Percentiles rank a stretch among this genome's conserved stretches.
Conservation (phyloP, 2,113 vertebrate genomes). For the Tretioscincus oriximinensis region DNA sequence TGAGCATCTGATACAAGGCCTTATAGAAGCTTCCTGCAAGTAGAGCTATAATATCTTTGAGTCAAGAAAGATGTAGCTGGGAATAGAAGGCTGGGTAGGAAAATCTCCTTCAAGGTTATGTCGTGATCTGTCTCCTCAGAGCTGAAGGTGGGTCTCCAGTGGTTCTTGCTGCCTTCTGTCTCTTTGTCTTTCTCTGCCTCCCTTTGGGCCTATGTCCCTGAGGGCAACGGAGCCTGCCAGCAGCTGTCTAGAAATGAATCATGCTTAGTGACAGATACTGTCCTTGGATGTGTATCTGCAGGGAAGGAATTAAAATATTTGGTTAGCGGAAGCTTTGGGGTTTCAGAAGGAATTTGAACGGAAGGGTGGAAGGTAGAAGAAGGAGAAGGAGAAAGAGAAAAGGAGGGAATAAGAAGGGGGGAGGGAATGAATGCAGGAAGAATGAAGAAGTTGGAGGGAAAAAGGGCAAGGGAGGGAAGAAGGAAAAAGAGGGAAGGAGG, state of each 20-base stretch:
- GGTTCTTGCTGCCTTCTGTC: too few relatives aligned
- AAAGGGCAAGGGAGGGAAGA: neutral
- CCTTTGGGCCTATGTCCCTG: neutral
- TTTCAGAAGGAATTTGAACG: neutral
- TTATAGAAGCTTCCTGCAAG: neutral
- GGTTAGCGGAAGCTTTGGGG: neutral
- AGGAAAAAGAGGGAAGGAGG: neutral
- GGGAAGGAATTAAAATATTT: conserved; percentile 10
- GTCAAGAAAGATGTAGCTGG: neutral
- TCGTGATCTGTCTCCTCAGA: neutral
- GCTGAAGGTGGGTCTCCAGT: neutral
- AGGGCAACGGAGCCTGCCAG: neutral
- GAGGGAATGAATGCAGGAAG: too few relatives aligned
- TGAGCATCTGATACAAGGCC: neutral
- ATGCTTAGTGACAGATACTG: neutral
- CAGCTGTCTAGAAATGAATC: conserved; percentile 4
- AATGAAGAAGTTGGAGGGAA: too few relatives aligned
- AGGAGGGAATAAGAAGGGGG: too few relatives aligned
- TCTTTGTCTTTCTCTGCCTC: neutral
- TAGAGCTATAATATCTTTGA: neutral
- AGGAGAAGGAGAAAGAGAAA: neutral
- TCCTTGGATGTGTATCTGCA: neutral
- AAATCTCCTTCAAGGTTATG: neutral
- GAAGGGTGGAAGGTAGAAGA: too few relatives aligned
- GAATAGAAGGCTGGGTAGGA: neutral